phyloP scores from a whole-genome alignment of 2,888 invertebrate species.

The Gastracanthus pulcherrimus region DNA sequence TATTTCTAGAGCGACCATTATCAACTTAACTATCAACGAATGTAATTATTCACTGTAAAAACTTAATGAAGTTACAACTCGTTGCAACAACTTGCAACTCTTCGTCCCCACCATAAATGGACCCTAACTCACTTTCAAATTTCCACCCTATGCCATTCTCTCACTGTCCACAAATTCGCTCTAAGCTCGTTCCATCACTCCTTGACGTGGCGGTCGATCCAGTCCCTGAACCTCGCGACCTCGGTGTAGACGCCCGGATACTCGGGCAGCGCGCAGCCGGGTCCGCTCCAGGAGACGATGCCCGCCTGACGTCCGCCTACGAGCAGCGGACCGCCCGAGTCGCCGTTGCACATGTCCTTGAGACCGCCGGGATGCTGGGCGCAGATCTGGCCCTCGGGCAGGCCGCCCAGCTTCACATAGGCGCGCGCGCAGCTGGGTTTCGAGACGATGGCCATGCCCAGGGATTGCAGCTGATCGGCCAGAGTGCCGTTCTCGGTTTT shows the following conservation, averaged over 20 bases:
- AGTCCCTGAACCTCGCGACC: slow-evolving; percentile 78
- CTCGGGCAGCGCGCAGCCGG: slow-evolving; percentile 79
- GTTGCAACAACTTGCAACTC: no score
- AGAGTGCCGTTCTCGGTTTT: slow-evolving; percentile 23
- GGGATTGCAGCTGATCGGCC: slow-evolving; percentile 78
- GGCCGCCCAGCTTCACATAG: slow-evolving; percentile 77
- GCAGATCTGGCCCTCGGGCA: slow-evolving; percentile 82
- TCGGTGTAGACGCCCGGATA: slow-evolving; percentile 78
- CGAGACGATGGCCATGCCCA: slow-evolving; percentile 80
- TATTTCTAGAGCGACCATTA: no score
- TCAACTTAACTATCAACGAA: no score
- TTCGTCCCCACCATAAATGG: no score
- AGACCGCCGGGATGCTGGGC: slow-evolving; percentile 81
- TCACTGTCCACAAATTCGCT: background rate
- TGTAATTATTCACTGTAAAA: no score
- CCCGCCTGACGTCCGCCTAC: slow-evolving; percentile 64
- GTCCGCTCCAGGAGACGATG: slow-evolving; percentile 76
- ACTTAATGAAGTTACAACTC: no score
- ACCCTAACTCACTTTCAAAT: no score
- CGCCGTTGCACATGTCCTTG: slow-evolving; percentile 71
- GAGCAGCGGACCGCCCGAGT: slow-evolving; percentile 69
- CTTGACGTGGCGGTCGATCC: slow-evolving; percentile 60
- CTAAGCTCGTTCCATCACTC: no score
- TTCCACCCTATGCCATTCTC: no score
- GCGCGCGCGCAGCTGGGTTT: slow-evolving; percentile 76